A percentile compares a stretch with the other conserved stretches of the same genome.
These are phyloP conservation scores for Lagorchestes hirsutus DNA, from an alignment of 2,797 vertebrate species.

Conservation along the genomic window DNA sequence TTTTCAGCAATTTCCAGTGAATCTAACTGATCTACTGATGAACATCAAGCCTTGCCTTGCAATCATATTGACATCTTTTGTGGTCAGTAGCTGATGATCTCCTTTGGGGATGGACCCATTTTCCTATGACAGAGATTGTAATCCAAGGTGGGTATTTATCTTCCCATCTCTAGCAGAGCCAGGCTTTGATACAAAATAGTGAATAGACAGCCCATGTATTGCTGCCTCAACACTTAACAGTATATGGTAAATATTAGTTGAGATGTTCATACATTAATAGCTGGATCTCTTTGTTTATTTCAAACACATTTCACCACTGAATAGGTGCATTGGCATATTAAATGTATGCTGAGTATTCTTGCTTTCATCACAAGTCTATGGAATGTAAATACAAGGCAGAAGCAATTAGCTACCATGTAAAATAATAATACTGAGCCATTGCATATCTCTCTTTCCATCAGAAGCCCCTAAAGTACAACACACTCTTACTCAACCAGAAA, in stretches of 20 bases:
- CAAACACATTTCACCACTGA: background rate
- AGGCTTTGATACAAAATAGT: slow-evolving; percentile 41
- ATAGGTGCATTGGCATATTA: background rate
- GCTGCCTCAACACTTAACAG: background rate
- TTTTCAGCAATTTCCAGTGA: background rate
- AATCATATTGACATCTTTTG: background rate
- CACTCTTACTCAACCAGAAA: slow-evolving; percentile 4
- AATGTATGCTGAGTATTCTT: accelerated
- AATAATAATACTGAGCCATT: background rate
- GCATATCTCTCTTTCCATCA: slow-evolving; percentile 26
- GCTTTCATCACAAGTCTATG: background rate
- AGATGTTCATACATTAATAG: background rate
- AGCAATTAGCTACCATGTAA: background rate
- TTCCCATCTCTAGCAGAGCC: slow-evolving; percentile 27
- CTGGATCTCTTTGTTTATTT: slow-evolving; percentile 7
- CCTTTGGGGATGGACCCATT: background rate
- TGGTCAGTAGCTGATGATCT: background rate
- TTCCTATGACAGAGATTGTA: background rate
- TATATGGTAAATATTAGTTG: background rate
- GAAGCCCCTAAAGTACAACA: background rate
- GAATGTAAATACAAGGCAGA: background rate
- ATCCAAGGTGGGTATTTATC: slow-evolving; percentile 4
- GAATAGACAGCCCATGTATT: background rate
- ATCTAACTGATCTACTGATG: background rate
- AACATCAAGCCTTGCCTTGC: background rate